These are phyloP conservation scores for Apodemia zela DNA, from an alignment of 2,888 invertebrate species.

Conservation along the genomic window DNA sequence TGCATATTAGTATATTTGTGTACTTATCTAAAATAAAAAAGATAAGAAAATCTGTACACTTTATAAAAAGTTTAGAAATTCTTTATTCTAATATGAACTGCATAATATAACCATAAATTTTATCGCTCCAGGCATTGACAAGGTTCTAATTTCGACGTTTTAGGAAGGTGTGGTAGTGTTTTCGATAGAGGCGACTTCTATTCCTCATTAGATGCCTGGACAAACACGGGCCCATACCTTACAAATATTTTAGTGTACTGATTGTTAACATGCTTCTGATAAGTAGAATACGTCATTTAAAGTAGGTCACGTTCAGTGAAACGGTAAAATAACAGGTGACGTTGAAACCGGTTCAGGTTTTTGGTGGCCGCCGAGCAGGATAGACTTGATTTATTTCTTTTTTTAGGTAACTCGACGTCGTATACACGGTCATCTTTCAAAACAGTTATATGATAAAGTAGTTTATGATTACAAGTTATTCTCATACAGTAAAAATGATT, in stretches of 20 bases:
- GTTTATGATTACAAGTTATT: background rate
- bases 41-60: no score
- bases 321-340: conserved; percentile 72
- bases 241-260: background rate
- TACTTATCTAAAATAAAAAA: no score
- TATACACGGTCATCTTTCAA: background rate
- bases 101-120: no score
- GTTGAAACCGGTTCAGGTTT: conserved; percentile 57
- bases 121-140: no score
- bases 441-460: background rate
- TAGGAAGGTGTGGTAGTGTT: no score
- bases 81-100: no score
- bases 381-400: conserved; percentile 31
- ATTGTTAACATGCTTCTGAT: conserved; percentile 38
- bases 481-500: no score
- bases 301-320: conserved; percentile 46
- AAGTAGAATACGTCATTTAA: conserved; percentile 38
- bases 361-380: conserved; percentile 48
- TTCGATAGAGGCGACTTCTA: no score
- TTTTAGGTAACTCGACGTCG: conserved; percentile 13
- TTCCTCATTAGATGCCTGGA: background rate
- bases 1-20: no score
- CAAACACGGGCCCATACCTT: background rate
- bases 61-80: no score
- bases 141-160: no score